phyloP scores from a whole-genome alignment of 2,888 invertebrate species.

The Griposia aprilina region DNA sequence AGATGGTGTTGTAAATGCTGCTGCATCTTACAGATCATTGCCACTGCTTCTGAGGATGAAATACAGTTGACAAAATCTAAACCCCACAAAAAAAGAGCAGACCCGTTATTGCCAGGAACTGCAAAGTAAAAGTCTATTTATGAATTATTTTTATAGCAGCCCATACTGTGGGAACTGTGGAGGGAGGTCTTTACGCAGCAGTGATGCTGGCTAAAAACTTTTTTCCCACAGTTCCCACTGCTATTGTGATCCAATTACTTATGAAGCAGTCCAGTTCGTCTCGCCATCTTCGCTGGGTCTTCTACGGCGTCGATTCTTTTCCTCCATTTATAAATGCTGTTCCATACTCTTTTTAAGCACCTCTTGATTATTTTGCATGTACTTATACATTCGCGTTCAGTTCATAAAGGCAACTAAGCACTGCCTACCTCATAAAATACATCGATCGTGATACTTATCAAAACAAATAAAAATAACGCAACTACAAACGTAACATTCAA shows the following conservation, averaged over 20 bases:
- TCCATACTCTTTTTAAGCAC: neutral
- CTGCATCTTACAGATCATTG: neutral
- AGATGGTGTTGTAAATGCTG: neutral
- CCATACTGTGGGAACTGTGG: neutral
- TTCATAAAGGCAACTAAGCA: neutral
- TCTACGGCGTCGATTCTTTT: neutral
- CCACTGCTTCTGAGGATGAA: neutral
- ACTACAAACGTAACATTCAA: neutral
- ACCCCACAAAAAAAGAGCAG: neutral
- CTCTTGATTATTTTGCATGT: neutral
- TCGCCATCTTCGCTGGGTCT: neutral
- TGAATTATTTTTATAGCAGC: neutral
- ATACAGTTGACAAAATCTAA: too few relatives aligned
- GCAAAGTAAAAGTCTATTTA: neutral
- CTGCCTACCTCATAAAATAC: neutral
- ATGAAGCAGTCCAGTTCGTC: neutral
- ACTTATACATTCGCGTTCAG: neutral
- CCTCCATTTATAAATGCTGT: neutral
- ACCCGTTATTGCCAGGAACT: neutral
- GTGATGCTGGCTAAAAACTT: neutral
- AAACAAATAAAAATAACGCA: neutral
- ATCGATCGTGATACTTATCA: neutral
- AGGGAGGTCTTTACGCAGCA: too few relatives aligned
- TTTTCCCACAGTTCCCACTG: neutral
- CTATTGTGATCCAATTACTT: neutral